Evolutionary conservation across 35 echinoderm and acorn worm species (phyloP).

Genomic region (Heliocidaris tuberculata): DNA sequence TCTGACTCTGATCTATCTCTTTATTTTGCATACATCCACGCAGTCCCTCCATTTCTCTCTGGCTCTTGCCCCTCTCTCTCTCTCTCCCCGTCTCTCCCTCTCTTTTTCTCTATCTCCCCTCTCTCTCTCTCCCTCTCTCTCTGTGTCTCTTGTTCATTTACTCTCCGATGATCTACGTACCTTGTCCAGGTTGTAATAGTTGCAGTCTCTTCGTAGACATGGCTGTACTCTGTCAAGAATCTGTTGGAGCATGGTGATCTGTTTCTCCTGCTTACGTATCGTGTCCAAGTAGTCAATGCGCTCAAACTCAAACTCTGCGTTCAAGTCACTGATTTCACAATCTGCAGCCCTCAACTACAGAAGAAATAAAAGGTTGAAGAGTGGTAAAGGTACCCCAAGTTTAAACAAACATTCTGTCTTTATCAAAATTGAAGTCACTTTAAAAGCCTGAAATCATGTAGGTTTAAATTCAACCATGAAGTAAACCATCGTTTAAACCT

Average conservation of each 20-base stretch:
- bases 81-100: too few relatives aligned
- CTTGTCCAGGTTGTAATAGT: conserved; percentile 88
- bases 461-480: too few relatives aligned
- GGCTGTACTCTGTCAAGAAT: conserved; percentile 89
- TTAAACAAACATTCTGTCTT: too few relatives aligned
- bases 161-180: neutral
- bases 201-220: conserved; percentile 86
- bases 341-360: conserved; percentile 76
- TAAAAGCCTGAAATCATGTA: too few relatives aligned
- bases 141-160: neutral
- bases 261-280: conserved; percentile 97
- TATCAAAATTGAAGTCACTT: too few relatives aligned
- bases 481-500: too few relatives aligned
- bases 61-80: too few relatives aligned
- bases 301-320: conserved; percentile 98
- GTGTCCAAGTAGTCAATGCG: conserved; percentile 93
- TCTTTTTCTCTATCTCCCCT: too few relatives aligned
- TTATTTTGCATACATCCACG: too few relatives aligned
- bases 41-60: too few relatives aligned
- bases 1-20: too few relatives aligned
- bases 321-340: conserved; percentile 84
- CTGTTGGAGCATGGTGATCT: conserved; percentile 85
- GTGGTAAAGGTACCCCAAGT: too few relatives aligned
- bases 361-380: neutral
- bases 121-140: neutral